Conservation (phyloP, 2,113 vertebrate species). For the Sturnus vulgaris region DNA sequence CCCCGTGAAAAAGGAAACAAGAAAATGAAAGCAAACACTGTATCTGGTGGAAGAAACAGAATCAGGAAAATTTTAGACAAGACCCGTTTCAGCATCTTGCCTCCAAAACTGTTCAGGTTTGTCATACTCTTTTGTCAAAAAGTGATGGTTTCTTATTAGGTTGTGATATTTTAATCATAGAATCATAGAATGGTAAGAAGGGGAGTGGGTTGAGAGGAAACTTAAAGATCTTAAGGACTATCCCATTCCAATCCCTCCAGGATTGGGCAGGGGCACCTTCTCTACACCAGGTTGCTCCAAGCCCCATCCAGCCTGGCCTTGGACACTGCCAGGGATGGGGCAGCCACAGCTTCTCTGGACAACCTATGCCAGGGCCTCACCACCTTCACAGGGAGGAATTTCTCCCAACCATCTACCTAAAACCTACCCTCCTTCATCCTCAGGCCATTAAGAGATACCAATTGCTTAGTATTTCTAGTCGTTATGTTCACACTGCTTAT, state of each 20-base stretch:
- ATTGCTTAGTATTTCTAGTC: neutral
- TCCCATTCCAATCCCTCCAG: neutral
- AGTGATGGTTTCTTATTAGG: neutral
- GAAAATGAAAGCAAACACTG: constrained; percentile 94
- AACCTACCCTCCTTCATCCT: neutral
- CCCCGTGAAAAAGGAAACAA: constrained; percentile 87
- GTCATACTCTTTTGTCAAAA: neutral
- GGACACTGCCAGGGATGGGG: neutral
- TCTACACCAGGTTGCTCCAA: fast-evolving
- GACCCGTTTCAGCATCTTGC: constrained; percentile 94
- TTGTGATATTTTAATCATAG: neutral
- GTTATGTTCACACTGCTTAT: neutral
- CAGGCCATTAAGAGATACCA: neutral
- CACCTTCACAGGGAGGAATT: neutral
- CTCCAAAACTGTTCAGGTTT: constrained; percentile 94
- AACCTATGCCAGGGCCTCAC: fast-evolving
- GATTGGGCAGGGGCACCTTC: neutral
- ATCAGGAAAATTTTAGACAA: constrained; percentile 97
- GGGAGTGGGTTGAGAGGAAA: neutral
- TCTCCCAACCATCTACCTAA: neutral
- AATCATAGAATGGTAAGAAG: neutral
- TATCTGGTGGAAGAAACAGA: constrained; percentile 91
- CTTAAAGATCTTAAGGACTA: neutral
- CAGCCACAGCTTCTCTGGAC: neutral
- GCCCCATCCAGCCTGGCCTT: fast-evolving